Base-by-base conservation (phyloP, 1,140 invertebrate genomes). In the Achatina immaculata region DNA sequence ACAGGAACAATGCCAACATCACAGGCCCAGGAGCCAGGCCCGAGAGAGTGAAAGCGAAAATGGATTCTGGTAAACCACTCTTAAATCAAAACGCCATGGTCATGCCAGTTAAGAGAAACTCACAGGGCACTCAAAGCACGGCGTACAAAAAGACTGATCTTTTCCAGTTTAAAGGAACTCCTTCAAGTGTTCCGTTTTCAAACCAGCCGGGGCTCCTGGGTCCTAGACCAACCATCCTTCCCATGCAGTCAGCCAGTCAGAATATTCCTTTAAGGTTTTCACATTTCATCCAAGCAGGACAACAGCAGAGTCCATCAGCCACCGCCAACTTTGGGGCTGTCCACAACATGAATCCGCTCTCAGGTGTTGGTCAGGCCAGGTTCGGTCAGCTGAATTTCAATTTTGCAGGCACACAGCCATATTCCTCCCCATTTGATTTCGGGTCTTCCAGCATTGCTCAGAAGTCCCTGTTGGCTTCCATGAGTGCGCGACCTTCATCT, bases 81-180 rank as follows among this genome's bases (percentile, higher is more conserved):
- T 55, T 55, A 31, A 31, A 3, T 21, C 65, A 68, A 2, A 40
- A 40, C 9, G 34, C 16, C 34, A 3, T n/a, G n/a, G 31, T 31
- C n/a, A 68, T 40, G 65, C 65, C 65, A 21, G 21, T 36, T 14
- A 68, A 68, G 65, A 68, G 65, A 68, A 68, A 68, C 34, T 3
- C 65, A 21, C 65, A 68, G 21, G 65, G 65, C 2, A 16, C 65
- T 3, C 65, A 68, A 3, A 68, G 65, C n/a, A 40, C n/a, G 2
- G 4, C 65, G 11, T 31, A 31, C 16, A 68, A 68, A 34, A 68
- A 68, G n/a, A 24, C 31, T 31, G 65, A 68, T 40, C 31, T 68
- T 40, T 68, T 68, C 65, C 31, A 68, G 28, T 68, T 68, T 40
- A 68, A n/a, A 40, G 65, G 65, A 40, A 34, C 16, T 3, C 38